Conservation (phyloP, 2,888 invertebrate species). For the Drosophila lutescens region DNA sequence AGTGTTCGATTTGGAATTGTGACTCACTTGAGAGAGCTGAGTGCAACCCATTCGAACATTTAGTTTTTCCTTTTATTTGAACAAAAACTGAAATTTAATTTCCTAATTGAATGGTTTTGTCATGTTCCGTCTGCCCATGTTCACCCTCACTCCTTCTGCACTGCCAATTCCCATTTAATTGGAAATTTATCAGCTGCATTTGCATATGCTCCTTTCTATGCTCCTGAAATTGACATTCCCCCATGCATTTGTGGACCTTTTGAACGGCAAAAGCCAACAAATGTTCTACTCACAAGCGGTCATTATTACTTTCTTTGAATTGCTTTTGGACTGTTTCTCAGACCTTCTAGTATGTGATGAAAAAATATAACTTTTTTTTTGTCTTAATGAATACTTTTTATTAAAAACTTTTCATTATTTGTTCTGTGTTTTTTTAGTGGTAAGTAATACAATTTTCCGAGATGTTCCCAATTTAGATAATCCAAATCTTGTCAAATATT, state of each 20-base stretch:
- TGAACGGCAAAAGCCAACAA: constrained; percentile 12
- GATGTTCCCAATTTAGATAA: no score
- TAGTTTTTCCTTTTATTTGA: constrained; percentile 38
- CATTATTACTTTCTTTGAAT: constrained; percentile 1
- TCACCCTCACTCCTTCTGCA: constrained; percentile 13
- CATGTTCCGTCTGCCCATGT: constrained; percentile 27
- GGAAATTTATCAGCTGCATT: constrained; percentile 77
- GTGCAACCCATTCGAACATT: constrained; percentile 41
- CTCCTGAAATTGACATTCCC: constrained; percentile 27
- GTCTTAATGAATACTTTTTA: no score
- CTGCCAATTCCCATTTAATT: constrained; percentile 67
- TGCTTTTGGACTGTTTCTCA: background rate
- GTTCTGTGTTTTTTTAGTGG: background rate
- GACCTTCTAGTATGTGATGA: background rate
- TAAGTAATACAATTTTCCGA: no score
- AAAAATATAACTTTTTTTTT: no score
- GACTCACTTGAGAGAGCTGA: constrained; percentile 6
- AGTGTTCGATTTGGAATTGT: constrained; percentile 25
- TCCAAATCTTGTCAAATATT: background rate
- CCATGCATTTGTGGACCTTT: constrained; percentile 29
- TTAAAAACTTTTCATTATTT: no score
- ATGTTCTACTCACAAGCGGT: background rate
- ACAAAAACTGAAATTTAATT: constrained; percentile 59
- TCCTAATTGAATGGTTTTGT: constrained; percentile 62
- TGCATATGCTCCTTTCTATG: constrained; percentile 57